phyloP scores from a whole-genome alignment of 2,797 vertebrate species.

The Cyclura pinguis region DNA sequence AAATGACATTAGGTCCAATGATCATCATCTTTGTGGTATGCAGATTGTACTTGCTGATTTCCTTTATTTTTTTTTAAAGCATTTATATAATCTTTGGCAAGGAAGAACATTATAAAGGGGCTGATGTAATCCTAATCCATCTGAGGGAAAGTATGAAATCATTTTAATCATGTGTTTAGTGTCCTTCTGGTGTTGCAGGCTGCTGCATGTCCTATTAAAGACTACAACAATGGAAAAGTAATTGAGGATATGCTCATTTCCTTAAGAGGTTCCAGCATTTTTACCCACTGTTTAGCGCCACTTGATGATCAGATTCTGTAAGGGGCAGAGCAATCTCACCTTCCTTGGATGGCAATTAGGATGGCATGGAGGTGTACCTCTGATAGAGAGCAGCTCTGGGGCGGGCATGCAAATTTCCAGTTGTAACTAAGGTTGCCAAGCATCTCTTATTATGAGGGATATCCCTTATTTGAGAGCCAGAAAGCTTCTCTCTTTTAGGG shows the following conservation, averaged over 20 bases:
- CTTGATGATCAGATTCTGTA: not conserved
- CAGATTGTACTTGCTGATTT: not conserved
- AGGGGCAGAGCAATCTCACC: not conserved
- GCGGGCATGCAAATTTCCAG: too few species aligned
- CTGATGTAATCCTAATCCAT: conserved; percentile 1
- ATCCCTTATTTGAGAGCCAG: too few species aligned
- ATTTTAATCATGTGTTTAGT: conserved; percentile 16
- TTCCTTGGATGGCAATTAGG: not conserved
- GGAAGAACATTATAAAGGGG: not conserved
- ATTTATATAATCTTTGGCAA: not conserved
- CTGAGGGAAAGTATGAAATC: conserved; percentile 3
- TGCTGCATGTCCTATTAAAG: not conserved
- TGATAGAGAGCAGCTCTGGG: not conserved
- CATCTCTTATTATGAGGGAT: too few species aligned
- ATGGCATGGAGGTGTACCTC: not conserved
- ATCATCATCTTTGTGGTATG: not conserved
- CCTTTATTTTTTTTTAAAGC: not conserved
- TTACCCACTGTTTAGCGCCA: not conserved
- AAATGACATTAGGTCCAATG: not conserved
- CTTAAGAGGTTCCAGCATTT: not conserved
- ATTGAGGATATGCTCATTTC: conserved; percentile 8
- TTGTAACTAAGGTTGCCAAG: too few species aligned
- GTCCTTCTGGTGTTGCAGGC: not conserved
- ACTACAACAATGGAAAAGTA: conserved; percentile 1
- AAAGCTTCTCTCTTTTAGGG: too few species aligned